Evolutionary conservation across 2,113 vertebrate genomes (phyloP).

Genomic region (Scomber japonicus): DNA sequence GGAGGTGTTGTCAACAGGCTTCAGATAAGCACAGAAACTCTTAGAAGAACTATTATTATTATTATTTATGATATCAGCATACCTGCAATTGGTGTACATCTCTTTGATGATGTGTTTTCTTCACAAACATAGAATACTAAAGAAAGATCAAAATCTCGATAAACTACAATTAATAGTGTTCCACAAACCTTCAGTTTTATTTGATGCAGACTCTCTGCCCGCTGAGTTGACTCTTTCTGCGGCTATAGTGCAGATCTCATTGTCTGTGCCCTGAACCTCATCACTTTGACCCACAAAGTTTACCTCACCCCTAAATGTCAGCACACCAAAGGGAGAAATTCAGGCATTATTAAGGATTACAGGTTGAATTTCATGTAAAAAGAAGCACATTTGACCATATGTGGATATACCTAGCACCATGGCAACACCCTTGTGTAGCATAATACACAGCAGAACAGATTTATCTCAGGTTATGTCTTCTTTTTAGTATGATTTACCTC

Average conservation of each 20-base stretch:
- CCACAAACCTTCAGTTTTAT: conserved; percentile 43
- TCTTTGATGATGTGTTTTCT: background rate
- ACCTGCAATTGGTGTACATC: too few relatives aligned
- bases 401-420: background rate
- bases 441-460: background rate
- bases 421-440: background rate
- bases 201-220: background rate
- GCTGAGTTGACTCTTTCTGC: background rate
- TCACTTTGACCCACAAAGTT: conserved; percentile 13
- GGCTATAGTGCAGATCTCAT: conserved; percentile 54
- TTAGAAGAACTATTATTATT: background rate
- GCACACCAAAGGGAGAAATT: conserved; percentile 6
- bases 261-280: conserved; percentile 51
- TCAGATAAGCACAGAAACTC: background rate
- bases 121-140: background rate
- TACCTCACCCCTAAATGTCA: conserved; percentile 32
- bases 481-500: conserved; percentile 45
- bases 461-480: too few relatives aligned
- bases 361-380: background rate
- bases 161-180: background rate
- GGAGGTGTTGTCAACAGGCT: background rate
- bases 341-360: background rate
- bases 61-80: background rate
- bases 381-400: too few relatives aligned
- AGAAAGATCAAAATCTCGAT: background rate